Conservation (phyloP, 2,113 vertebrate species). For the Rafetus swinhoei region DNA sequence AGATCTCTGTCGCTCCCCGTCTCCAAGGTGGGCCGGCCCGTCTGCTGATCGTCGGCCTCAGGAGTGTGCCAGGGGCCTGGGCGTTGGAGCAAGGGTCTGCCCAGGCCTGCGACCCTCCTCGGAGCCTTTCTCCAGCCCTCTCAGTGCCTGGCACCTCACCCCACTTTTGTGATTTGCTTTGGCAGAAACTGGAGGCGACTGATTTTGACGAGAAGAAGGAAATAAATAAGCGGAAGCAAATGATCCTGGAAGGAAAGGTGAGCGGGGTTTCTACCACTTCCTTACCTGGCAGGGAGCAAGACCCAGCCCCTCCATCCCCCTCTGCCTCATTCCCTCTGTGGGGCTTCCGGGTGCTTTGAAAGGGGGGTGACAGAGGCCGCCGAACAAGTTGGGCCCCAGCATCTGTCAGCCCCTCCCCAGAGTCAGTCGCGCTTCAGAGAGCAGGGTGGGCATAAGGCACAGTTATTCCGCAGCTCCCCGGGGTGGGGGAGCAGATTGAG, state of each 20-base stretch:
- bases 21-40: too few relatives aligned
- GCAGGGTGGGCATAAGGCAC: rapidly evolving
- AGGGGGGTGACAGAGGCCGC: neutral
- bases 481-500: too few relatives aligned
- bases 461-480: neutral
- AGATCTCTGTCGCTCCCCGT: too few relatives aligned
- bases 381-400: neutral
- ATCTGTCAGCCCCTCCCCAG: neutral
- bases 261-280: neutral
- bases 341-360: neutral
- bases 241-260: slow-evolving; percentile 96
- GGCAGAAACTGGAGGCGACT: slow-evolving; percentile 89
- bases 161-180: neutral
- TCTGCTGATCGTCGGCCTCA: neutral
- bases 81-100: neutral
- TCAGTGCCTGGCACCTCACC: rapidly evolving
- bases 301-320: neutral
- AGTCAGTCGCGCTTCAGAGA: rapidly evolving
- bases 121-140: rapidly evolving
- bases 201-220: slow-evolving; percentile 97
- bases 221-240: slow-evolving; percentile 94
- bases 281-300: neutral
- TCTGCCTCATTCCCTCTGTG: rapidly evolving
- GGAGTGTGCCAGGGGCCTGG: neutral
- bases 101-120: neutral